These are phyloP conservation scores for Vipera ursinii DNA, from an alignment of 2,797 vertebrate genomes.

Conservation along the genomic window DNA sequence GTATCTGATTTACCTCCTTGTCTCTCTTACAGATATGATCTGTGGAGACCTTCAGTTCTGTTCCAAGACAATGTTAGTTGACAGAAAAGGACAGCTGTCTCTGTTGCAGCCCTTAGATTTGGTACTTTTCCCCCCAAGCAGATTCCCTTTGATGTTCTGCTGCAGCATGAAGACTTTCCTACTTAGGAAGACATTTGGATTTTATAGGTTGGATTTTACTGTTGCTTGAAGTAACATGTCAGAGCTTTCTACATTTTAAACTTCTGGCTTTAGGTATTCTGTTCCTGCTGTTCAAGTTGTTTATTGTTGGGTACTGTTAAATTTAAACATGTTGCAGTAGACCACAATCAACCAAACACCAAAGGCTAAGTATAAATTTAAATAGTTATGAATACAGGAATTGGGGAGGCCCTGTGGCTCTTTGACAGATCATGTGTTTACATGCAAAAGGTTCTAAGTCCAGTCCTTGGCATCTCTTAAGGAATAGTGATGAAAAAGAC, in stretches of 20 bases:
- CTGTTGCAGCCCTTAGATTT: not conserved
- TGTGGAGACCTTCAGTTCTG: not conserved
- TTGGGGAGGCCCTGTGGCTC: not conserved
- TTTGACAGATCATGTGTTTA: not conserved
- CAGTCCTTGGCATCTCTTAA: not conserved
- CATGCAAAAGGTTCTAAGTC: not conserved
- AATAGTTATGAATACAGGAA: not conserved
- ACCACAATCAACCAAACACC: not conserved
- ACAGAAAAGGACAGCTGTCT: not conserved
- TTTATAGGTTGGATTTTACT: not conserved
- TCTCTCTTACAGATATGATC: not conserved
- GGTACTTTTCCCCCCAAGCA: not conserved
- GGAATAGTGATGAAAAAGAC: not conserved
- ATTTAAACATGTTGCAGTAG: not conserved
- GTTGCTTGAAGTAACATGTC: not conserved
- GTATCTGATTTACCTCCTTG: not conserved
- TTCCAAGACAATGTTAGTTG: not conserved
- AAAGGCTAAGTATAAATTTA: not conserved
- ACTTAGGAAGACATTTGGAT: not conserved
- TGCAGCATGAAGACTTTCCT: not conserved
- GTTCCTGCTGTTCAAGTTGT: not conserved
- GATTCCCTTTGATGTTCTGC: not conserved
- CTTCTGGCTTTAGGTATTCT: not conserved
- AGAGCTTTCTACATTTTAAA: not conserved
- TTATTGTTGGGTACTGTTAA: not conserved